Base-by-base conservation (phyloP, 92 coral and sea anemone genomes). In the Siderastrea siderea region DNA sequence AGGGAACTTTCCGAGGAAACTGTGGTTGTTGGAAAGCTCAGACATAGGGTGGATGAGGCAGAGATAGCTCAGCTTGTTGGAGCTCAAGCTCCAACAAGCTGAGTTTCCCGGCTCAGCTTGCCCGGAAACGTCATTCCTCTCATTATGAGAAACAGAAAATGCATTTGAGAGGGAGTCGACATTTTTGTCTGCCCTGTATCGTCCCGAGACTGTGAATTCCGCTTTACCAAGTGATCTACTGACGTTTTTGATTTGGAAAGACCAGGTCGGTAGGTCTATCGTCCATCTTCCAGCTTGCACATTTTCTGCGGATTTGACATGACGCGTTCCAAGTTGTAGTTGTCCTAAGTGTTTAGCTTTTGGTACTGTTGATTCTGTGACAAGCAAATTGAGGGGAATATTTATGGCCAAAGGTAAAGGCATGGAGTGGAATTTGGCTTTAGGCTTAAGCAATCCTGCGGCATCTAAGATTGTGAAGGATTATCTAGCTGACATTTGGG, bases 361-460 rank as follows among this genome's bases (percentile, higher is more conserved):
- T 19, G 87, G 79, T 6, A 83, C 87, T 5, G 87, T 83, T 16
- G 87, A 83, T 71, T 49, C 43, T 81, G 12, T 58, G 4, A 84
- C 55, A 7, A 72, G 88, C 12, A 84, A 84, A 75, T 48, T 84
- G 11, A 15, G 84, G 44, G 79, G 84, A 9, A 52, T 74, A 10
- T 61, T 73, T 46, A 48, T 47, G 57, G 54, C 12, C 4, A 3
- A 15, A 67, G 38, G 69, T 5, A 64, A 85, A 26, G 85, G 62
- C 7, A 57, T 43, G 11, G 82, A 83, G 11, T 83, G 85, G 88
- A 15, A 83, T 14, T 83, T 47, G 3, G 7, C 43, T 47, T 12
- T 84, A 14, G 84, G 69, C 5, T 17, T 71, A 38, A 74, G 88
- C 4, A 84, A 74, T 46, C 84, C 88, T 3, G 88, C 84, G 48